phyloP scores from a whole-genome alignment of 2,888 invertebrate species.

The Tethea ocularis region DNA sequence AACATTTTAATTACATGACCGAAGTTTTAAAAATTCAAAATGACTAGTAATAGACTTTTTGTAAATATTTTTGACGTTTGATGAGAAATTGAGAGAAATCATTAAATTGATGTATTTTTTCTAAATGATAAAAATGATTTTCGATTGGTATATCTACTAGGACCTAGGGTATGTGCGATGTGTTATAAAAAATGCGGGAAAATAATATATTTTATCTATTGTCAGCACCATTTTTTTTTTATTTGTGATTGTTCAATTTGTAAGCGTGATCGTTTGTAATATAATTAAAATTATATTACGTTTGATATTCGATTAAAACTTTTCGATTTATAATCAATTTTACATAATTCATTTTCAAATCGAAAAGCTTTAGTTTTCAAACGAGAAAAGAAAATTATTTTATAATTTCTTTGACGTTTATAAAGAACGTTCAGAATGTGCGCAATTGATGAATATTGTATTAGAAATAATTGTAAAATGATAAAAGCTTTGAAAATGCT shows the following conservation, averaged over 20 bases:
- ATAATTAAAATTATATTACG: background rate
- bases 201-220: background rate
- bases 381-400: constrained; percentile 10
- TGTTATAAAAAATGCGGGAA: constrained; percentile 25
- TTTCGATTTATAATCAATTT: background rate
- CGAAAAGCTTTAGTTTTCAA: constrained; percentile 7
- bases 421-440: constrained; percentile 27
- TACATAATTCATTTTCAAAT: background rate
- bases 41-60: constrained; percentile 55
- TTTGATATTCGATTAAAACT: background rate
- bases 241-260: background rate
- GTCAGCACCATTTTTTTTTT: background rate
- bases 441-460: constrained; percentile 22
- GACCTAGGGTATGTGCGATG: constrained; percentile 43
- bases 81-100: constrained; percentile 23
- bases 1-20: constrained; percentile 9
- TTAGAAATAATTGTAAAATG: constrained; percentile 14
- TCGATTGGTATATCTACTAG: constrained; percentile 44
- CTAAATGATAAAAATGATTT: constrained; percentile 46
- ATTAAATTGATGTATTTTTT: constrained; percentile 63
- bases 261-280: background rate
- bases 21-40: constrained; percentile 28
- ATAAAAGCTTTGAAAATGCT: constrained; percentile 36
- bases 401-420: constrained; percentile 25
- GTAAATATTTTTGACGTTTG: constrained; percentile 57